These are phyloP conservation scores for Euura saliciscinereae DNA, from an alignment of 1,140 invertebrate species.

Conservation along the genomic window DNA sequence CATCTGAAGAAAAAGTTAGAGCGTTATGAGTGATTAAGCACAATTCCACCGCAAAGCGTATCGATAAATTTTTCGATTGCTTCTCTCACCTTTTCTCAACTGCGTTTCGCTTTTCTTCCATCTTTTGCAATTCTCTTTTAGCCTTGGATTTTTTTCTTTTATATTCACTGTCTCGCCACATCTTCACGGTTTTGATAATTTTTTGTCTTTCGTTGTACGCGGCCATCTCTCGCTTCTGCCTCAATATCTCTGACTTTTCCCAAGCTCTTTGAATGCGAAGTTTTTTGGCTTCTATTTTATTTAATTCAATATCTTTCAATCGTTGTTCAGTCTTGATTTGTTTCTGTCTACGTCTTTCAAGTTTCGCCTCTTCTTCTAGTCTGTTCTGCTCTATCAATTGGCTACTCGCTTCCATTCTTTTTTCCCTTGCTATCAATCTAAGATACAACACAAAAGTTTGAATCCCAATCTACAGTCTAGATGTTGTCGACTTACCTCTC, in stretches of 20 bases:
- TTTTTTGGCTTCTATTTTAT: slow-evolving; percentile 17
- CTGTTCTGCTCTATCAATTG: background rate
- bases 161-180: slow-evolving; percentile 23
- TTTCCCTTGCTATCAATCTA: slow-evolving; percentile 20
- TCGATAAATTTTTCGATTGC: background rate
- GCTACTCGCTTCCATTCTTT: slow-evolving; percentile 14
- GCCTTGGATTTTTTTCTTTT: slow-evolving; percentile 25
- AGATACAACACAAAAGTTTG: background rate
- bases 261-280: slow-evolving; percentile 17
- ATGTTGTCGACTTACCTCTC: slow-evolving; percentile 31
- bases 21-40: too few species aligned
- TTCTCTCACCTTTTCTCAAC: slow-evolving; percentile 29
- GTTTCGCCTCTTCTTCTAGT: slow-evolving; percentile 16
- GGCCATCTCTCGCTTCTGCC: slow-evolving; percentile 22
- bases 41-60: background rate
- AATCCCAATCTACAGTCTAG: background rate
- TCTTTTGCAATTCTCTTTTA: slow-evolving; percentile 20
- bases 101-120: slow-evolving; percentile 26
- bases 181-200: slow-evolving; percentile 24
- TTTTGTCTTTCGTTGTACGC: slow-evolving; percentile 20
- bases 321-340: slow-evolving; percentile 14
- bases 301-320: slow-evolving; percentile 10
- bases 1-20: slow-evolving; percentile 32
- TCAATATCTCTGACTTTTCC: slow-evolving; percentile 16
- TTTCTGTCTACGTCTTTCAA: slow-evolving; percentile 17